These are phyloP conservation scores for Pammene aurita DNA, from an alignment of 2,888 invertebrate species.

Conservation along the genomic window DNA sequence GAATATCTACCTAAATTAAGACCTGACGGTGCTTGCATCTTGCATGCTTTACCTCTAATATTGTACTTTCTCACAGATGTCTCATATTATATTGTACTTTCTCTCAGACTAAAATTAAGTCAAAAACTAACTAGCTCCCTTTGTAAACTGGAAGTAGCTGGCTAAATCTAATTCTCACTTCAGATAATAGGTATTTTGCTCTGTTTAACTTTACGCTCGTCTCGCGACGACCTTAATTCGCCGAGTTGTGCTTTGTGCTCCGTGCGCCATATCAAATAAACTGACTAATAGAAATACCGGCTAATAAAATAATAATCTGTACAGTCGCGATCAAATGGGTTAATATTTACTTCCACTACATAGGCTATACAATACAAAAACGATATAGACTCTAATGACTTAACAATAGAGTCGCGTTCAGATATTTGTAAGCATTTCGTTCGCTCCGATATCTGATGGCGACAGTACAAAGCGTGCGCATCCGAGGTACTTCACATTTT, in stretches of 20 bases:
- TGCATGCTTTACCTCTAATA: conserved; percentile 46
- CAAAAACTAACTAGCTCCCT: neutral
- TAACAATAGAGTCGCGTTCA: neutral
- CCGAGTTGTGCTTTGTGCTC: conserved; percentile 23
- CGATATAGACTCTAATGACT: neutral
- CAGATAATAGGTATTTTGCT: conserved; percentile 22
- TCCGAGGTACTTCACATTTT: conserved; percentile 33
- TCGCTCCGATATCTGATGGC: neutral
- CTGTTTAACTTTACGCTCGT: conserved; percentile 32
- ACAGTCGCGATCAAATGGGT: neutral
- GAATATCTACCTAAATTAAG: neutral
- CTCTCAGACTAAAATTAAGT: neutral
- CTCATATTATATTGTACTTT: conserved; percentile 46
- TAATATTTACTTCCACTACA: too few species aligned
- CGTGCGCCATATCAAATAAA: conserved; percentile 22
- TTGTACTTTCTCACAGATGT: conserved; percentile 34
- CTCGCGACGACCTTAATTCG: conserved; percentile 36
- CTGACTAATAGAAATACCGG: conserved; percentile 30
- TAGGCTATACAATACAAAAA: too few species aligned
- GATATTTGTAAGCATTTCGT: neutral
- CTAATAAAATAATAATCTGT: conserved; percentile 36
- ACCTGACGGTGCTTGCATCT: conserved; percentile 56
- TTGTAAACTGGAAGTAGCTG: neutral
- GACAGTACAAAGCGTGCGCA: conserved; percentile 33
- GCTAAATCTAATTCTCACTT: conserved; percentile 16